These are phyloP conservation scores for Hesperia comma DNA, from an alignment of 2,888 invertebrate genomes.

Conservation along the genomic window DNA sequence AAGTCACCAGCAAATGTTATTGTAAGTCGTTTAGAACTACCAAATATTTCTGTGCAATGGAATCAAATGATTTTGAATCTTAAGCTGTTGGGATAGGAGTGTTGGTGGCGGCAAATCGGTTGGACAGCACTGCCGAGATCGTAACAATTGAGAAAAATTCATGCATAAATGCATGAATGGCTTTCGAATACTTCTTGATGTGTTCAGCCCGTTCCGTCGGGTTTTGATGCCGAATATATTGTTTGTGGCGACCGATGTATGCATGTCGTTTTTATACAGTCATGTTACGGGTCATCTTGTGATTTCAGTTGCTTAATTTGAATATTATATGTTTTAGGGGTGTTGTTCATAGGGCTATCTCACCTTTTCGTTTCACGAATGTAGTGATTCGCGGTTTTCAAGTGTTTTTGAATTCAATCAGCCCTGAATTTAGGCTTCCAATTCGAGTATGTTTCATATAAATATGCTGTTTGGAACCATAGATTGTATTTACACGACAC, in stretches of 20 bases:
- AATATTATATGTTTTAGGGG: no score
- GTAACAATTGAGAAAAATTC: constrained; percentile 38
- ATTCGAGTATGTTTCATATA: no score
- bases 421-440: no score
- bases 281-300: constrained; percentile 13
- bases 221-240: constrained; percentile 16
- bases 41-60: background rate
- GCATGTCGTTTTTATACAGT: constrained; percentile 1
- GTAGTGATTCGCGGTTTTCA: no score
- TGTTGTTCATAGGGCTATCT: no score
- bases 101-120: constrained; percentile 1
- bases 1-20: constrained; percentile 15
- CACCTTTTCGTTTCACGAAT: no score
- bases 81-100: background rate
- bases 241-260: constrained; percentile 10
- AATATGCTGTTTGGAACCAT: no score
- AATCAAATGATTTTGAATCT: background rate
- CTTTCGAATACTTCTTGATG: constrained; percentile 37
- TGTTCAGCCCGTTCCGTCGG: constrained; percentile 30
- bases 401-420: no score
- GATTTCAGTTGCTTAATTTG: background rate
- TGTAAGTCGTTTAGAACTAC: constrained; percentile 28
- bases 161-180: constrained; percentile 37
- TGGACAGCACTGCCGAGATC: constrained; percentile 12
- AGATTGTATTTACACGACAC: no score